Conservation (phyloP, 1,140 invertebrate genomes). For the Drosophila pseudoobscura region DNA sequence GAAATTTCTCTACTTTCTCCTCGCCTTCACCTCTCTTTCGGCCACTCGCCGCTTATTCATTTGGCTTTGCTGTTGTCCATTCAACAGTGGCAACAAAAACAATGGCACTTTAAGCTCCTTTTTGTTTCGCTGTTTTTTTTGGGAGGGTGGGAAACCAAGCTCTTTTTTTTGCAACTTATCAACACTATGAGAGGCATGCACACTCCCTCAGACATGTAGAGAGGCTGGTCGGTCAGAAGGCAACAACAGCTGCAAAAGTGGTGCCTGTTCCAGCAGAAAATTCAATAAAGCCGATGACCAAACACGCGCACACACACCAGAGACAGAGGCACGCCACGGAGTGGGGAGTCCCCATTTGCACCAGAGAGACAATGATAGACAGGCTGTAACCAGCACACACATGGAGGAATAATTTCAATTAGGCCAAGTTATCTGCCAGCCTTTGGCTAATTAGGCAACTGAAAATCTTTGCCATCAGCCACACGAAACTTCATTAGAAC, state of each 20-base stretch:
- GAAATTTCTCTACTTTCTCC: too few species aligned
- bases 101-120: slow-evolving; percentile 64
- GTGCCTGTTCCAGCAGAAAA: slow-evolving; percentile 36
- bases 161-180: slow-evolving; percentile 47
- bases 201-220: too few species aligned
- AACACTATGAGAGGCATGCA: slow-evolving; percentile 25
- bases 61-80: slow-evolving; percentile 13
- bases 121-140: slow-evolving; percentile 35
- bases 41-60: neutral
- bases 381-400: slow-evolving; percentile 4
- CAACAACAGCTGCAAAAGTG: slow-evolving; percentile 53
- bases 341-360: too few species aligned
- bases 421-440: slow-evolving; percentile 33
- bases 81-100: slow-evolving; percentile 20
- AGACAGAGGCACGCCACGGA: too few species aligned
- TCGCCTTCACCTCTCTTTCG: too few species aligned
- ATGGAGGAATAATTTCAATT: slow-evolving; percentile 64
- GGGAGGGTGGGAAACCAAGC: slow-evolving; percentile 4
- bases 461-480: slow-evolving; percentile 35
- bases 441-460: slow-evolving; percentile 62
- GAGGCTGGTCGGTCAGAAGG: slow-evolving; percentile 33
- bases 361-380: slow-evolving; percentile 7
- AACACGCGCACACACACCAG: too few species aligned
- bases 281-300: slow-evolving; percentile 70
- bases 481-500: slow-evolving; percentile 34